Percentiles rank a stretch among this genome's conserved stretches.
These are phyloP conservation scores for Cassiopea andromeda DNA, from an alignment of 30 jellyfish, hydroid and myxozoan species.

Conservation along the genomic window DNA sequence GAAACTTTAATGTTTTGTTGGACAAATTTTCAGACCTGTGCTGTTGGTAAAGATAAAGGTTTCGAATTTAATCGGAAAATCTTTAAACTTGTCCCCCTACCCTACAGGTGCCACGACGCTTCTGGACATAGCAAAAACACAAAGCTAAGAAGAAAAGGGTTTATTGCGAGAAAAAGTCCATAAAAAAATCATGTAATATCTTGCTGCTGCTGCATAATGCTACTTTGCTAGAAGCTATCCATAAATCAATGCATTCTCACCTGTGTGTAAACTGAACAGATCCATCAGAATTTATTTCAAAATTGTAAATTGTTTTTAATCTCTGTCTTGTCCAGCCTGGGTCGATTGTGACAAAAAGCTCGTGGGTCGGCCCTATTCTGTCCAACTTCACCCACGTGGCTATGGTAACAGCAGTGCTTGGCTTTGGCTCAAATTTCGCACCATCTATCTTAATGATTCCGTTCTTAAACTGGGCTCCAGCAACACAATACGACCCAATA, in stretches of 20 bases:
- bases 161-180: too few relatives aligned
- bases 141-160: too few relatives aligned
- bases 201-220: too few relatives aligned
- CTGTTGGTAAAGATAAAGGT: too few relatives aligned
- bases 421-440: conserved; percentile 81
- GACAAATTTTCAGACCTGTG: too few relatives aligned
- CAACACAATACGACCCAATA: conserved; percentile 72
- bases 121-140: too few relatives aligned
- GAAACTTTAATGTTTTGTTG: too few relatives aligned
- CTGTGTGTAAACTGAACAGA: conserved; percentile 92
- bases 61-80: too few relatives aligned
- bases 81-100: too few relatives aligned
- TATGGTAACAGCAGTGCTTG: conserved; percentile 82
- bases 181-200: too few relatives aligned
- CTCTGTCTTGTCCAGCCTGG: conserved; percentile 97
- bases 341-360: conserved; percentile 91
- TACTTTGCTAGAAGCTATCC: too few relatives aligned
- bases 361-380: conserved; percentile 88
- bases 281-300: conserved; percentile 82
- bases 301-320: conserved; percentile 82
- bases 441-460: conserved; percentile 85
- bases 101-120: too few relatives aligned
- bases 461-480: conserved; percentile 76
- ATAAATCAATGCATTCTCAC: background rate
- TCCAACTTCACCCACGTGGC: conserved; percentile 95